phyloP scores from a whole-genome alignment of 2,113 vertebrate genomes.

The Platysternon megacephalum region DNA sequence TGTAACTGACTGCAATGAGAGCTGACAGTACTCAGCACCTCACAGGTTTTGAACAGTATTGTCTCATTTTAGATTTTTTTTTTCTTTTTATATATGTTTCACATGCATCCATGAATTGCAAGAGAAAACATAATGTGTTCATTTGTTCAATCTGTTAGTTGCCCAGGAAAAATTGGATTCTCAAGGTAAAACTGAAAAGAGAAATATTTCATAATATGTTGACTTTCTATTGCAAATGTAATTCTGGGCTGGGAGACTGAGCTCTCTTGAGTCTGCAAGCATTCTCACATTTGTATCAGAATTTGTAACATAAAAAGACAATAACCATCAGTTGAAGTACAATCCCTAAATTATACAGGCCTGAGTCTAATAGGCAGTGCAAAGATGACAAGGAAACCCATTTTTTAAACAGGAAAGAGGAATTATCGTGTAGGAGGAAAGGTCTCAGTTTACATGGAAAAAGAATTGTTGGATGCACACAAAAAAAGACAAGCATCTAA shows the following conservation, averaged over 20 bases:
- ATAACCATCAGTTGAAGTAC: background rate
- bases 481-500: rapidly evolving
- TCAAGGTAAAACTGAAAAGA: background rate
- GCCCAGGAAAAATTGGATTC: background rate
- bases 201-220: rapidly evolving
- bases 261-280: background rate
- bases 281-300: background rate
- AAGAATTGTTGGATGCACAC: background rate
- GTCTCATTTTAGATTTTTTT: background rate
- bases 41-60: rapidly evolving
- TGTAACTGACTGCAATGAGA: background rate
- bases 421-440: background rate
- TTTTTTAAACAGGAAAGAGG: background rate
- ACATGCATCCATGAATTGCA: background rate
- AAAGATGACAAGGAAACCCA: background rate
- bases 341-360: rapidly evolving
- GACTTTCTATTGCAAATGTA: rapidly evolving
- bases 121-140: background rate
- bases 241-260: background rate
- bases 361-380: background rate
- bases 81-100: background rate
- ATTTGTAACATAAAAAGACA: background rate
- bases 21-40: background rate
- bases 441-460: background rate
- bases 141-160: background rate